A percentile compares a stretch with the other conserved stretches of the same genome.
Evolutionary conservation across 2,113 vertebrate genomes (phyloP).

Genomic region (Thamnophis sirtalis): DNA sequence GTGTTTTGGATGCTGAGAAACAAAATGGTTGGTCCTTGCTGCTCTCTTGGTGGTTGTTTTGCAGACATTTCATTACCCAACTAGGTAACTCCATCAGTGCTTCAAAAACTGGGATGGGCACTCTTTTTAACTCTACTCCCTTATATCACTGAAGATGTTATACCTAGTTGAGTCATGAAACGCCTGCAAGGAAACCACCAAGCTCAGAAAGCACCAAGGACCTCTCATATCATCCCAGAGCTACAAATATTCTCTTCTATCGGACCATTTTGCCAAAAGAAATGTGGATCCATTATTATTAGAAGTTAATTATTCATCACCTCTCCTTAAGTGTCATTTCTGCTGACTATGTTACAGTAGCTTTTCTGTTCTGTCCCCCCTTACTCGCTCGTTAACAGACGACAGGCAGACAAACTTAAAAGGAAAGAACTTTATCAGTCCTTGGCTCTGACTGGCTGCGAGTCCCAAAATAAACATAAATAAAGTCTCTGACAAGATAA

Average conservation of each 20-base stretch:
- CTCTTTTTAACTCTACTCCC: neutral
- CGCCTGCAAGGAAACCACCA: neutral
- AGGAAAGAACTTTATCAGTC: too few species aligned
- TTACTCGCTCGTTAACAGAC: too few species aligned
- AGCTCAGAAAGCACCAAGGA: neutral
- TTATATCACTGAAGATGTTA: neutral
- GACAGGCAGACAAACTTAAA: too few species aligned
- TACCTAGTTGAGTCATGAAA: neutral
- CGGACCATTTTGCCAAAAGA: constrained; percentile 16
- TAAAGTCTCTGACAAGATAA: too few species aligned
- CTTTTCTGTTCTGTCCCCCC: too few species aligned
- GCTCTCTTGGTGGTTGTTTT: neutral
- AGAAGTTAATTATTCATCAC: neutral
- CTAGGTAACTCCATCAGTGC: too few species aligned
- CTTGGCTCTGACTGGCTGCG: too few species aligned
- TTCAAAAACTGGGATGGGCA: too few species aligned
- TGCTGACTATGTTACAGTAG: neutral
- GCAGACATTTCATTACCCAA: neutral
- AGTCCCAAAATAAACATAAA: too few species aligned
- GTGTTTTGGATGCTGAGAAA: constrained; percentile 25
- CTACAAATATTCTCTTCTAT: neutral
- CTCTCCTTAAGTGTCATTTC: neutral
- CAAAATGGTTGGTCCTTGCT: neutral
- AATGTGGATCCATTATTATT: neutral
- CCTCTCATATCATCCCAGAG: neutral